Percentiles rank a stretch among this genome's conserved stretches.
Evolutionary conservation across 2,113 vertebrate species (phyloP).

Genomic region (Alosa alosa): DNA sequence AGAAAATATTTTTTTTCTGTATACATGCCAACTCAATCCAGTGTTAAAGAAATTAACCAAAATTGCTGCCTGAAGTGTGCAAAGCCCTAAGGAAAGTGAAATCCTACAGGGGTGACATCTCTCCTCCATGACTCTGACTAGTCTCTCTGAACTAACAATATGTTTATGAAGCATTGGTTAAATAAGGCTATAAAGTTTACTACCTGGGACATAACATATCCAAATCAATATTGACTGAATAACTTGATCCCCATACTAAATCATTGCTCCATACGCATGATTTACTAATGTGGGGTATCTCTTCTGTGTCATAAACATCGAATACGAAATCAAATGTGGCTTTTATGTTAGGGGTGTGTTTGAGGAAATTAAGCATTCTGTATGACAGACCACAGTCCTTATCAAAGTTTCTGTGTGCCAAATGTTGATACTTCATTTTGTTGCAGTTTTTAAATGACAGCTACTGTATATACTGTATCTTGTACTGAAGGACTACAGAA

Average conservation of each 20-base stretch:
- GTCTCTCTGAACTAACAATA: not conserved
- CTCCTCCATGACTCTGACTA: not conserved
- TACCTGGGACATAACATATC: not conserved
- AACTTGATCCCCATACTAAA: too few species aligned
- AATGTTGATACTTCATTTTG: not conserved
- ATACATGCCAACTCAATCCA: not conserved
- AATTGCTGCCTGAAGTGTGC: not conserved
- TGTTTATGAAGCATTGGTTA: not conserved
- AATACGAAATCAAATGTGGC: too few species aligned
- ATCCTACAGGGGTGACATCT: not conserved
- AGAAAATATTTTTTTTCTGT: not conserved
- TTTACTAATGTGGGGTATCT: not conserved
- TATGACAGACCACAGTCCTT: too few species aligned
- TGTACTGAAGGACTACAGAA: too few species aligned
- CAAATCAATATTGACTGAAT: too few species aligned
- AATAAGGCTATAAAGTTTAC: not conserved
- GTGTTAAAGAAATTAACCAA: too few species aligned
- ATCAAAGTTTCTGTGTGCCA: not conserved
- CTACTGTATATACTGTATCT: too few species aligned
- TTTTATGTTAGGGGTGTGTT: too few species aligned
- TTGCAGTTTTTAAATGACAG: not conserved
- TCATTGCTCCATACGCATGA: too few species aligned
- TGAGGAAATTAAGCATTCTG: too few species aligned
- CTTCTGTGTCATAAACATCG: too few species aligned
- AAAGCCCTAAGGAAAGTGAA: not conserved